Conservation (phyloP, 2,113 vertebrate species). For the Pelobates fuscus region DNA sequence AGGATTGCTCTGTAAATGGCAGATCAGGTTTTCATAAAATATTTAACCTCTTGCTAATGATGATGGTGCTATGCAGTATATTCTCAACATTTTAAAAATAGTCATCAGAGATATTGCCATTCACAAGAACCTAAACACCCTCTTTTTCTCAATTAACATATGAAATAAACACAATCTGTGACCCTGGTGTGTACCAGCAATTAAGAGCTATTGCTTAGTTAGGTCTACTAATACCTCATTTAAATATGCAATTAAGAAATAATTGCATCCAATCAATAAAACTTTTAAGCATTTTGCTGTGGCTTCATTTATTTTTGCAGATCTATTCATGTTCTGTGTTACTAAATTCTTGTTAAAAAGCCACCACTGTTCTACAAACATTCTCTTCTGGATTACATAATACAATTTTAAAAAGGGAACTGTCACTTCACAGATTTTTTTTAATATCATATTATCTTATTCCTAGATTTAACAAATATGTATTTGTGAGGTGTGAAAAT, state of each 20-base stretch:
- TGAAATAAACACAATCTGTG: conserved; percentile 87
- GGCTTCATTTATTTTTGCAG: conserved; percentile 72
- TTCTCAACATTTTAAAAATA: conserved; percentile 66
- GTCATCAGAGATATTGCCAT: conserved; percentile 67
- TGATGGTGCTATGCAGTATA: conserved; percentile 65
- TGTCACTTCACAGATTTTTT: too few species aligned
- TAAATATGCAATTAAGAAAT: conserved; percentile 90
- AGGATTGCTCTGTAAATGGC: conserved; percentile 47
- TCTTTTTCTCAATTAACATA: conserved; percentile 87
- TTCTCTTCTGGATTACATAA: background rate
- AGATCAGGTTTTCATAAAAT: conserved; percentile 65
- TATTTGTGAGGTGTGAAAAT: too few species aligned
- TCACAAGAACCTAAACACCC: conserved; percentile 81
- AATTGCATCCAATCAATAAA: conserved; percentile 90
- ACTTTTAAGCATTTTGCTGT: conserved; percentile 82
- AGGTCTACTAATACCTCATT: conserved; percentile 87
- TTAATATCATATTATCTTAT: too few species aligned
- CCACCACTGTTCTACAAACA: background rate
- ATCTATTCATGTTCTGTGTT: conserved; percentile 61
- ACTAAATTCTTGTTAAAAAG: background rate
- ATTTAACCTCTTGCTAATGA: conserved; percentile 66
- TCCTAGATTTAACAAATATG: too few species aligned
- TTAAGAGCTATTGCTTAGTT: conserved; percentile 88
- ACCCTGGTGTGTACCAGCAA: conserved; percentile 84
- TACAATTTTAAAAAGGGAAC: too few species aligned